Base-by-base conservation (phyloP, 2,113 vertebrate genomes). In the Meriones unguiculatus region DNA sequence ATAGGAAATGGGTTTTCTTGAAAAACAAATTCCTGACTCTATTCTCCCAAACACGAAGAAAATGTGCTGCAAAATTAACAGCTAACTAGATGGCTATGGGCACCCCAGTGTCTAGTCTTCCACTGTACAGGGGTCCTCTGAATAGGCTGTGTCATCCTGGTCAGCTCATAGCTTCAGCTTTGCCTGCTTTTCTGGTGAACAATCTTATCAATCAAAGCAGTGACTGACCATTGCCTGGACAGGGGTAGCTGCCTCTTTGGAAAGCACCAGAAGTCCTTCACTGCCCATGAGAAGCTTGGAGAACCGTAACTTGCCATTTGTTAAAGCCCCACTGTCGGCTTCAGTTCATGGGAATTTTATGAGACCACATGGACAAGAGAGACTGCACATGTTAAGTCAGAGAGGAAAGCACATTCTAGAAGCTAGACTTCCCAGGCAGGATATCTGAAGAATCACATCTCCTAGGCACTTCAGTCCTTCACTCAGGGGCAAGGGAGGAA, bases 171-270 rank as follows among this genome's bases (percentile, higher is more conserved):
- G 32, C 35, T 73, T 89, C 35, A 20, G 46, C 84, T 95, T 52
- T 54, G 35, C 89, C 84, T 84, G 75, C 54, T 94, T 89, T 94
- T 85, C 89, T 73, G 14, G 72, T 10, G 20, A n/a, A 86, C 22
- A 93, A 1, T 50, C 87, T 93, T 80, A 73, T 77, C 52, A 46
- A 87, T 81, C 85, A 77, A 75, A 93, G 70, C 57, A 87, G 87
- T 75, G 57, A 80, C 30, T 35, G 32, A 41, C 2, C 22, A 77
- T 54, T 38, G 52, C 65, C 91, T 62, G 30, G 38, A 10, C 7
- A 89, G 32, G 54, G 72, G 57, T 35, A 90, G 69, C 14, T 8
- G 46, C 90, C 93, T 84, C 91, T 89, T 69, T 46, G 82, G 75
- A 94, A 93, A 38, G 59, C 46, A 13, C 1, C 2, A 5, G 35